Evolutionary conservation across 1,140 invertebrate species (phyloP).

Genomic region (Vanessa atalanta): DNA sequence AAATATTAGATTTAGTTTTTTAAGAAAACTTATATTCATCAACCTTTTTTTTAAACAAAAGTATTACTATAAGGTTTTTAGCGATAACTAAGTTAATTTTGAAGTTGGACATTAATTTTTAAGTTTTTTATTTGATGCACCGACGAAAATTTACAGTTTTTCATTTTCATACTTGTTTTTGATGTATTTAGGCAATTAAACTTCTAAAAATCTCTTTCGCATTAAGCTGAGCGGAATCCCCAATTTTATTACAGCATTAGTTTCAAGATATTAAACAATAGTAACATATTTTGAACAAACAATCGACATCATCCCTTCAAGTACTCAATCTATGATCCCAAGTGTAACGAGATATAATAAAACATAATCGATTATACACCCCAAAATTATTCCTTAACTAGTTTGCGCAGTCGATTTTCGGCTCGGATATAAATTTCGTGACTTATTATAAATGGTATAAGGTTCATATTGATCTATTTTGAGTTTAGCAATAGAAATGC

Average conservation of each 20-base stretch:
- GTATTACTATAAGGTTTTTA: too few species aligned
- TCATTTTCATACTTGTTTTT: too few species aligned
- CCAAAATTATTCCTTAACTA: slow-evolving; percentile 60
- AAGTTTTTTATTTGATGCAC: too few species aligned
- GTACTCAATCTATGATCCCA: slow-evolving; percentile 51
- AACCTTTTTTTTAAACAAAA: too few species aligned
- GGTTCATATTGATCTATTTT: slow-evolving; percentile 36
- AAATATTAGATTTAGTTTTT: too few species aligned
- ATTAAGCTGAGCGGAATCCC: neutral
- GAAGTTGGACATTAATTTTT: too few species aligned
- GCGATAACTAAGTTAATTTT: too few species aligned
- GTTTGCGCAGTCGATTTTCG: slow-evolving; percentile 22
- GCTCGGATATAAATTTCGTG: neutral
- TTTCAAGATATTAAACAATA: slow-evolving; percentile 15
- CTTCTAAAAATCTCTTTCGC: too few species aligned
- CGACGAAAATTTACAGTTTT: too few species aligned
- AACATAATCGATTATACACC: slow-evolving; percentile 74
- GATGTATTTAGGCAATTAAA: too few species aligned
- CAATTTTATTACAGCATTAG: neutral
- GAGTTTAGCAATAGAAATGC: neutral
- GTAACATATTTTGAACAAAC: slow-evolving; percentile 50
- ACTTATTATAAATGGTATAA: slow-evolving; percentile 30
- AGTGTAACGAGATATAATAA: slow-evolving; percentile 65
- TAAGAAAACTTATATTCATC: too few species aligned
- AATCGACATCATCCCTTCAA: slow-evolving; percentile 55